These are phyloP conservation scores for Cyphomyrmex costatus DNA, from an alignment of 1,140 invertebrate genomes.

Conservation along the genomic window DNA sequence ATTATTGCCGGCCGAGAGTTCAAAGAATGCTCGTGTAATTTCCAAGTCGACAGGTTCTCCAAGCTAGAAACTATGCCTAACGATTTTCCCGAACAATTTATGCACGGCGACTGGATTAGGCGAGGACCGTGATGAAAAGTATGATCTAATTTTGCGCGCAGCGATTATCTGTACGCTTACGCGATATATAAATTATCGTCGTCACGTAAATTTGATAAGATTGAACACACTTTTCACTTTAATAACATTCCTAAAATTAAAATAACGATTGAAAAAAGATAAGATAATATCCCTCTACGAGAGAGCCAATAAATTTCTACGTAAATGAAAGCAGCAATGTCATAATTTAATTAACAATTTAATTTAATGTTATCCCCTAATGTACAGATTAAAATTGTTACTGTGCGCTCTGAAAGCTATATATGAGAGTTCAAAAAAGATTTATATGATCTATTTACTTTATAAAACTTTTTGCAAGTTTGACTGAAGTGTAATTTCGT, in stretches of 20 bases:
- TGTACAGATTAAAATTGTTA: slow-evolving; percentile 64
- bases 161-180: slow-evolving; percentile 1
- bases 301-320: not conserved
- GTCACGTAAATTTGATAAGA: slow-evolving; percentile 50
- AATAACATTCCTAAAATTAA: not conserved
- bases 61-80: slow-evolving; percentile 70
- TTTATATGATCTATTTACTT: slow-evolving; percentile 27
- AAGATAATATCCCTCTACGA: not conserved
- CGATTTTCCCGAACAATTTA: slow-evolving; percentile 73
- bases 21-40: slow-evolving; percentile 74
- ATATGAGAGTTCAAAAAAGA: slow-evolving; percentile 32
- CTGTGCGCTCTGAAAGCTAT: not conserved
- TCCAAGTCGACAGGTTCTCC: slow-evolving; percentile 51
- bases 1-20: slow-evolving; percentile 71
- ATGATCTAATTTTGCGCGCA: slow-evolving; percentile 60
- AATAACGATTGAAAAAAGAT: slow-evolving; percentile 44
- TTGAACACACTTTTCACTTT: not conserved
- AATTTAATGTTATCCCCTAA: slow-evolving; percentile 58
- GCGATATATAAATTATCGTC: slow-evolving; percentile 43
- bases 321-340: slow-evolving; percentile 25
- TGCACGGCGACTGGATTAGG: slow-evolving; percentile 60
- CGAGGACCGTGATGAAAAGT: slow-evolving; percentile 56
- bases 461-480: not conserved
- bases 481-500: slow-evolving; percentile 46
- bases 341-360: slow-evolving; percentile 68